Base-by-base conservation (phyloP, 2,888 invertebrate species). In the Trissonchulus latispiculum region DNA sequence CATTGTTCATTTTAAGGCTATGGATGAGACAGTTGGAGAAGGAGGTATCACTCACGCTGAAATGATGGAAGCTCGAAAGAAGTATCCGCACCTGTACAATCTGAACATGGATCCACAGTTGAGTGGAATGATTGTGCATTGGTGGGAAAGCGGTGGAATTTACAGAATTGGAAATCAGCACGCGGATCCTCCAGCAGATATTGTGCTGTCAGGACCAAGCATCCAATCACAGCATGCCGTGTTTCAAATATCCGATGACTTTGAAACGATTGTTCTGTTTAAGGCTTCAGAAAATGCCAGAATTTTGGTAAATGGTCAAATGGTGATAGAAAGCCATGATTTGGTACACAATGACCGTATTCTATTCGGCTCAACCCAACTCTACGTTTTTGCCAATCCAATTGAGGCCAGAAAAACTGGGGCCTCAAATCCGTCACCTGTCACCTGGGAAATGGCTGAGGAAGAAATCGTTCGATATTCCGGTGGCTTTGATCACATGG, bases 71-170 rank as follows among this genome's bases (percentile, higher is more conserved):
- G 84, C 84, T 75, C 82, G 81, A 77, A 84, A 83, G 76, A 83
- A 78, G 1, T 80, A 82, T 61, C 83, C 86, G 1, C 84, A 86
- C 78, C 77, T 87, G 33, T 85, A 80, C 76, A 87, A 87, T 78
- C 77, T 87, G 73, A 86, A 87, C 79, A 80, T 83, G 76, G 87
- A 87, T 77, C 84, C 86, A 1, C 82, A 83, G 80, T 79, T 87
- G 71, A 81, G 83, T 0, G 86, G 85, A 0, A 83, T 83, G 77
- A 83, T 87, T 66, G 78, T 84, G 48, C 83, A 85, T 78, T 84
- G 86, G 75, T 77, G 86, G 28, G 81, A 82, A n/a, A 75, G 78
- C 1, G 82, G 83, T 3, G 79, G 77, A 18, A 83, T 79, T 33
- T 79, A 81, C 36, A 36, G 48, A n/a, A 81, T 86, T 64, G 86